These are phyloP conservation scores for Odobenus rosmarus DNA, from an alignment of 2,113 vertebrate species.

Conservation along the genomic window DNA sequence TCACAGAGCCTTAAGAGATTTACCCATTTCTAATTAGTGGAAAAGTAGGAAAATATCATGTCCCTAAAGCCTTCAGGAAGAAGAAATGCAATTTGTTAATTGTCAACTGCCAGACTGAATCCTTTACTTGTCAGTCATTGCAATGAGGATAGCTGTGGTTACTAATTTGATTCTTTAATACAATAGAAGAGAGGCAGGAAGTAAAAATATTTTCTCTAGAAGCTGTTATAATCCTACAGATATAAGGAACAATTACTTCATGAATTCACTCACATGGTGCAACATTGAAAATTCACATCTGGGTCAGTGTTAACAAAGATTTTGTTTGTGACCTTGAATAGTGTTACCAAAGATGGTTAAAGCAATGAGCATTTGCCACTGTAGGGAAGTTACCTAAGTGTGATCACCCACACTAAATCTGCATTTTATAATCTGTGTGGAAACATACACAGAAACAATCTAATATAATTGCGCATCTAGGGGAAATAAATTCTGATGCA, in stretches of 20 bases:
- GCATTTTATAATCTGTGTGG: not conserved
- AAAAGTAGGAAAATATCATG: slow-evolving; percentile 45
- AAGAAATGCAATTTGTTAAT: slow-evolving; percentile 35
- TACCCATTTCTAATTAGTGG: slow-evolving; percentile 7
- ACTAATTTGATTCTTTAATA: slow-evolving; percentile 8
- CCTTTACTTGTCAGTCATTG: slow-evolving; percentile 26
- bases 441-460: not conserved
- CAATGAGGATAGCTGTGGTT: not conserved
- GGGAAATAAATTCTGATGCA: not conserved
- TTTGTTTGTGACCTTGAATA: not conserved
- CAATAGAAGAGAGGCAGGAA: not conserved
- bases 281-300: not conserved
- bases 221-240: not conserved
- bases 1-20: slow-evolving; percentile 30
- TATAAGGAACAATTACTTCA: not conserved
- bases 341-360: not conserved
- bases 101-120: not conserved
- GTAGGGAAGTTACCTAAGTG: rapidly evolving
- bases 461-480: not conserved
- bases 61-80: not conserved
- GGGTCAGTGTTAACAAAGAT: not conserved
- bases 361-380: not conserved
- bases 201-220: not conserved
- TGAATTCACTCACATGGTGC: not conserved
- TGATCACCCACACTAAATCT: not conserved